Base-by-base conservation (phyloP, 2,888 invertebrate genomes). In the Spisula solida region DNA sequence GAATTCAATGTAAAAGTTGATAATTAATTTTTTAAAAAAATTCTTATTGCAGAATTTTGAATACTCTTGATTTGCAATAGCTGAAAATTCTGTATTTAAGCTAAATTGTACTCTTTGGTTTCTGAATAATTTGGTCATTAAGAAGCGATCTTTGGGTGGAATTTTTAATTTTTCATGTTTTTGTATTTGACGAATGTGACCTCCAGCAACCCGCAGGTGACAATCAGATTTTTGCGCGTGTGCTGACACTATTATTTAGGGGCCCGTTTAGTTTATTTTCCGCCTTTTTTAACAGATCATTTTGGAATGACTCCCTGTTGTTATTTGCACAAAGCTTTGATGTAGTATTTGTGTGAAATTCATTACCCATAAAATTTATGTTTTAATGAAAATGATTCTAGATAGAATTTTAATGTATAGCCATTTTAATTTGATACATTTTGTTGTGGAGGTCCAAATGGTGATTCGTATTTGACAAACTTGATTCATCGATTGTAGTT, bases 281-380 rank as follows among this genome's bases (percentile, higher is more conserved):
- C 85, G 82, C 88, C 81, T 31, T 78, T 85, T 81, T 31, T 81
- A 85, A 81, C 78, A 31, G 78, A 85, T 75, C 82, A 51, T 29
- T 56, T 85, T 29, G 41, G 48, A 81, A 66, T 56, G 51, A 31
- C 56, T 51, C 51, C 81, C 82, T 41, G 41, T 51, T 85, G 81
- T 81, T 81, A 78, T 81, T 82, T 66, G 18, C 31, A 60, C 83
- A 29, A 31, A 55, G 78, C 89, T 89, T 89, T 89, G 89, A 89
- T 85, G 87, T 87, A 85, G 82, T 89, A 87, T 85, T 89, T 84
- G 87, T 84, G 70, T 41, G 20, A 79, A 87, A 89, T 89, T 87
- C 80, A 87, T 87, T 84, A 85, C 75, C 81, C 89, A 85, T 87
- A 85, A 89, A 89, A 87, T 82, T 85, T 85, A 85, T 87, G 10